Evolutionary conservation across 2,797 vertebrate species (phyloP).

Genomic region (Enoplosus armatus): DNA sequence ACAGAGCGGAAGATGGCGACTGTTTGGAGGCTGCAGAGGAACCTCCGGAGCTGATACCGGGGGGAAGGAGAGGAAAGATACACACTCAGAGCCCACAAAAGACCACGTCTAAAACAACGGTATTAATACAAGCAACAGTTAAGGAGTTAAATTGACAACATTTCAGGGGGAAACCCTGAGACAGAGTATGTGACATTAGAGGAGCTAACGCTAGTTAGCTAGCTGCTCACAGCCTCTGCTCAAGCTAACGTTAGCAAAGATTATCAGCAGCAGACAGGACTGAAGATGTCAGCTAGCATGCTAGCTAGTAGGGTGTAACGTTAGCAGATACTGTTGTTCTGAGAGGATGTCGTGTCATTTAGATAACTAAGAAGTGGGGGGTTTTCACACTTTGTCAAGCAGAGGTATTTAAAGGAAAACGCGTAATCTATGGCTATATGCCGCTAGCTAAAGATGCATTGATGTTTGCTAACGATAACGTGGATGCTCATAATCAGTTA

Average conservation of each 20-base stretch:
- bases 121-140: conserved; percentile 40
- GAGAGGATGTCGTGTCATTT: conserved; percentile 21
- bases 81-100: conserved; percentile 34
- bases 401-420: background rate
- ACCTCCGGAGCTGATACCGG: conserved; percentile 84
- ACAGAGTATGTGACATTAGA: conserved; percentile 30
- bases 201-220: conserved; percentile 19
- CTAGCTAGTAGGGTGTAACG: conserved; percentile 45
- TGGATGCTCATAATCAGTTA: conserved; percentile 29
- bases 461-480: conserved; percentile 60
- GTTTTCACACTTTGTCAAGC: background rate
- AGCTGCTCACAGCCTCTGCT: conserved; percentile 26
- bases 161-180: conserved; percentile 23
- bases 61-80: conserved; percentile 61
- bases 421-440: background rate
- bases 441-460: background rate
- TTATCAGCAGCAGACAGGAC: conserved; percentile 56
- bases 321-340: background rate
- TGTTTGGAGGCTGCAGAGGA: conserved; percentile 80
- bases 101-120: conserved; percentile 66
- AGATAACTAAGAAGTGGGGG: background rate
- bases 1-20: conserved; percentile 86
- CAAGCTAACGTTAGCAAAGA: conserved; percentile 68
- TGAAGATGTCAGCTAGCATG: conserved; percentile 36
- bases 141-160: conserved; percentile 11